These are phyloP conservation scores for Standfussiana lucernea DNA, from an alignment of 2,888 invertebrate species.

Conservation along the genomic window DNA sequence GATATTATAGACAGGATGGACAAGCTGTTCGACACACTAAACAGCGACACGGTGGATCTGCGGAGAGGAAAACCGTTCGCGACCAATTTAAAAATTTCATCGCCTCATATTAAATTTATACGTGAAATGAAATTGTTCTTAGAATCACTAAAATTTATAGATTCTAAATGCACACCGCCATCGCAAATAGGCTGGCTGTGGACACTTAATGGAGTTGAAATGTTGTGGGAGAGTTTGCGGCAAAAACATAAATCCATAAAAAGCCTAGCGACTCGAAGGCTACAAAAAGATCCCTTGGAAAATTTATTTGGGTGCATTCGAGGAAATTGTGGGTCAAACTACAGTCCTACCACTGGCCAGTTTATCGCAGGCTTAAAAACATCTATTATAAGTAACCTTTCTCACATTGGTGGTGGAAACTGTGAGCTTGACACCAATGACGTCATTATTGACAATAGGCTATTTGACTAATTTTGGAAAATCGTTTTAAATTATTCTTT, in stretches of 20 bases:
- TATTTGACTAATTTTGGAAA: too few species aligned
- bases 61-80: constrained; percentile 12
- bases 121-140: neutral
- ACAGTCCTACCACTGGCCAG: neutral
- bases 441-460: constrained; percentile 13
- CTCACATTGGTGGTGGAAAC: constrained; percentile 14
- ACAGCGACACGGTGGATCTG: constrained; percentile 1
- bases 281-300: constrained; percentile 2
- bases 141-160: neutral
- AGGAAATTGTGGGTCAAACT: constrained; percentile 6
- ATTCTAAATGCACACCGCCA: neutral
- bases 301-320: too few species aligned
- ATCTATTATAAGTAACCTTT: neutral
- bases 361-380: constrained; percentile 4
- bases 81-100: constrained; percentile 9
- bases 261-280: constrained; percentile 9
- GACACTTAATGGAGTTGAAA: constrained; percentile 12
- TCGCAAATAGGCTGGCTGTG: constrained; percentile 15
- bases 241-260: neutral
- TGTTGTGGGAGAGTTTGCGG: constrained; percentile 6
- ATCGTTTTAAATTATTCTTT: too few species aligned
- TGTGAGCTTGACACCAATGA: constrained; percentile 3
- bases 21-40: constrained; percentile 7
- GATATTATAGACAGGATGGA: constrained; percentile 1
- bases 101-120: neutral